A percentile compares a stretch with the other conserved stretches of the same genome.
Evolutionary conservation across 2,113 vertebrate genomes (phyloP).

Genomic region (Coptodon bakossiorum): DNA sequence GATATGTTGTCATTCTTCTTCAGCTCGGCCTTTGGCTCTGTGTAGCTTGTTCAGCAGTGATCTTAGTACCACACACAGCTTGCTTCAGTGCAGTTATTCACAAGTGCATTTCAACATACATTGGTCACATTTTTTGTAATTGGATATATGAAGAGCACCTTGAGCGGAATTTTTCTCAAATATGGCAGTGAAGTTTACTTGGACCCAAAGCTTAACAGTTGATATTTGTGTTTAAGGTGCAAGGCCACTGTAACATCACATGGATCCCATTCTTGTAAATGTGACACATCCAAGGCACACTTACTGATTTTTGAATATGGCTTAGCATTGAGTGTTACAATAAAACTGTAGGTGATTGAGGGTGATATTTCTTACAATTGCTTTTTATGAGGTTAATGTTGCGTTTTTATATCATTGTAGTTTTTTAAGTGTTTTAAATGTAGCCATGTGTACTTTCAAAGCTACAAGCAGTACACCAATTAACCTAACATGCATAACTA

Average conservation of each 20-base stretch:
- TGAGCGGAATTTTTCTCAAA: background rate
- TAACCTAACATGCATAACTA: background rate
- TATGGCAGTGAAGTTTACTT: background rate
- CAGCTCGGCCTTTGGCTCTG: background rate
- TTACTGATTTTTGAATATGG: background rate
- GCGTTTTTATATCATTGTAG: background rate
- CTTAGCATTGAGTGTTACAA: background rate
- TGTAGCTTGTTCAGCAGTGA: background rate
- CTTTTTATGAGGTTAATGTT: background rate
- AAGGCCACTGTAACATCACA: background rate
- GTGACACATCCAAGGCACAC: background rate
- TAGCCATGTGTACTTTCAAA: background rate
- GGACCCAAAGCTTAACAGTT: background rate
- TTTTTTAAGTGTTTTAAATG: background rate
- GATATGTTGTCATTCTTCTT: background rate
- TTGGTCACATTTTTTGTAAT: background rate
- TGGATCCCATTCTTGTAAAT: background rate
- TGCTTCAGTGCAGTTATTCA: background rate
- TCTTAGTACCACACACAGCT: background rate
- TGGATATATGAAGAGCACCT: background rate
- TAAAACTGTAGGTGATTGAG: background rate
- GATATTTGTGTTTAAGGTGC: background rate
- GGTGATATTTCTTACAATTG: background rate
- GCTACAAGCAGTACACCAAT: background rate
- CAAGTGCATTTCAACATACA: background rate